Conservation (phyloP, 2,888 invertebrate species). For the Ectemnius lituratus region DNA sequence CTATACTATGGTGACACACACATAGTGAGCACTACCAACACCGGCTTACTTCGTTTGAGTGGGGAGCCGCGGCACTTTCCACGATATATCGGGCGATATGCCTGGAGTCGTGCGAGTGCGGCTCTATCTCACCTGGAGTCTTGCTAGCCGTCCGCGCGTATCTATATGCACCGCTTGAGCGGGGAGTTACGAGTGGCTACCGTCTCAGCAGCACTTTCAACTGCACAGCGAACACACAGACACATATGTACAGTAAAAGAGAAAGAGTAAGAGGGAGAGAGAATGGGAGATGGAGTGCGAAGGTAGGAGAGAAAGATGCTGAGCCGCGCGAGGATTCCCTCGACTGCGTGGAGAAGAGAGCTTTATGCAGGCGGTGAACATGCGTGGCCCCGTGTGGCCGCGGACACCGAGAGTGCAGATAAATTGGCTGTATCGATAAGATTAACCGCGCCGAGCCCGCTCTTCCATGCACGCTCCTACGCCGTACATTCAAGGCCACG, state of each 20-base stretch:
- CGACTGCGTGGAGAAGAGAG: too few relatives aligned
- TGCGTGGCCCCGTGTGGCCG: background rate
- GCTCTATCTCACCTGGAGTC: conserved; percentile 49
- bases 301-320: too few relatives aligned
- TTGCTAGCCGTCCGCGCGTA: conserved; percentile 27
- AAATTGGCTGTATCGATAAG: conserved; percentile 9
- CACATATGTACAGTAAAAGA: too few relatives aligned
- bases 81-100: conserved; percentile 61
- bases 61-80: conserved; percentile 48
- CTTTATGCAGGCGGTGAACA: too few relatives aligned
- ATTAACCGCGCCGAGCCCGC: conserved; percentile 1
- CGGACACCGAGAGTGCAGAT: background rate
- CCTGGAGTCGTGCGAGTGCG: conserved; percentile 13
- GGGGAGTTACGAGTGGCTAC: conserved; percentile 54
- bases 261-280: too few relatives aligned
- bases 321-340: too few relatives aligned
- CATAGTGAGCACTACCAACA: too few relatives aligned
- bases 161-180: conserved; percentile 34
- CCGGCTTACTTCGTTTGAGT: too few relatives aligned
- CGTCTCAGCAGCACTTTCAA: conserved; percentile 21
- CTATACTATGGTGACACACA: too few relatives aligned
- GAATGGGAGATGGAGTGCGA: too few relatives aligned
- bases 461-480: background rate
- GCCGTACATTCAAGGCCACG: too few relatives aligned
- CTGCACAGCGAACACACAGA: too few relatives aligned